Base-by-base conservation (phyloP, 2,113 vertebrate species). In the Phaethornis superciliosus region DNA sequence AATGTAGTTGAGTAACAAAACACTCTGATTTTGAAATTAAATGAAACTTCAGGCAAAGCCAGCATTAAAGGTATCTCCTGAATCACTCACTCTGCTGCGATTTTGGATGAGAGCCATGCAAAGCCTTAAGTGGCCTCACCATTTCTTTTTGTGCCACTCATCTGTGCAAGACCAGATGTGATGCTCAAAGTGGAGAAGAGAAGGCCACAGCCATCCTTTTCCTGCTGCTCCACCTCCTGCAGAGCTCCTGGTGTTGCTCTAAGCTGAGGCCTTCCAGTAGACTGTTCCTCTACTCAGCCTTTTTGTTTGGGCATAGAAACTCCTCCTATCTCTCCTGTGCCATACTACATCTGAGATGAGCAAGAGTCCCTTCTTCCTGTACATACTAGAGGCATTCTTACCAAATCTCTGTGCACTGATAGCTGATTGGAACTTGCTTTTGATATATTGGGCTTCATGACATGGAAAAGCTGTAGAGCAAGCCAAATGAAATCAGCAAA, bases 61-160 rank as follows among this genome's bases (percentile, higher is more conserved):
- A 76, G 20, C 33, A 64, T 33, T 85, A 60, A 85, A 69, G n/a
- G 30, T 23, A 56, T 7, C n/a, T 87, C 60, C 54, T 59, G 18
- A 93, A 68, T 64, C 37, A 32, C 63, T 79, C 15, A 51, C 20
- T 22, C 42, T 30, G 20, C 23, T 93, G 46, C 13, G 40, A 62
- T 51, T 81, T 51, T 0, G 2, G 22, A 42, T 8, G 7, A 64
- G 37, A 59, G 17, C 4, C 1, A 20, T 10, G 17, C 33, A 65
- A 76, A 74, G 27, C 11, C 10, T 3, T 3, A 19, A 49, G 46
- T 7, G 10, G 40, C 21, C 90, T 83, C 17, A 22, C 30, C 26
- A 4, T 3, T 7, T 28, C 51, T n/a, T 88, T 85, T 27, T 1
- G 0, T 12, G 42, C 13, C 8, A 1, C 28, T 4, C 7, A 0